Conservation (phyloP, 2,113 vertebrate species). For the Carassius carassius region DNA sequence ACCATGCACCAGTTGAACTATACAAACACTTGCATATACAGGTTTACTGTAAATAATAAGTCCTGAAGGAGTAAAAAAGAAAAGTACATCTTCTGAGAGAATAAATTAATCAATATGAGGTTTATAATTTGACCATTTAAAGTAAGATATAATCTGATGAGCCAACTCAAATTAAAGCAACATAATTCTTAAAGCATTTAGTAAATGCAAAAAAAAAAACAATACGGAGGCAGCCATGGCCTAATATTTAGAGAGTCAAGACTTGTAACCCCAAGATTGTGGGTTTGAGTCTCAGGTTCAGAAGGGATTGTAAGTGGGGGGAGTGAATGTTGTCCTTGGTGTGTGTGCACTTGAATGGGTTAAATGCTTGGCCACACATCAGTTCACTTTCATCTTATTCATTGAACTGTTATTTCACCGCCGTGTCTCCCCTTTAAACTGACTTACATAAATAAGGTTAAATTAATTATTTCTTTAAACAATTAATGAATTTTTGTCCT, state of each 20-base stretch:
- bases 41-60: not conserved
- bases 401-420: not conserved
- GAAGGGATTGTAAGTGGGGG: no score
- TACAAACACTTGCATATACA: not conserved
- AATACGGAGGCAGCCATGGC: no score
- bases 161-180: no score
- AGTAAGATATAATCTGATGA: no score
- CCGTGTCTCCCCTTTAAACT: not conserved
- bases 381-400: not conserved
- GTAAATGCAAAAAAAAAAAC: not conserved
- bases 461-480: slow-evolving; percentile 6
- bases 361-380: no score
- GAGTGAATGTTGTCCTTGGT: no score
- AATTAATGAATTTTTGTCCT: slow-evolving; percentile 1
- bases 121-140: not conserved
- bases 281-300: no score
- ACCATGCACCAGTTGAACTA: not conserved
- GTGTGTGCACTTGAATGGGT: no score
- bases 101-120: not conserved
- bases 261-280: no score
- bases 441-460: not conserved
- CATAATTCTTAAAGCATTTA: not conserved
- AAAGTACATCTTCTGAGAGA: not conserved
- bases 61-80: no score
- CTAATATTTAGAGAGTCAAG: no score